A percentile compares a stretch with the other conserved stretches of the same genome.
These are phyloP conservation scores for Sebastolobus altivelis DNA, from an alignment of 2,797 vertebrate species.

Conservation along the genomic window DNA sequence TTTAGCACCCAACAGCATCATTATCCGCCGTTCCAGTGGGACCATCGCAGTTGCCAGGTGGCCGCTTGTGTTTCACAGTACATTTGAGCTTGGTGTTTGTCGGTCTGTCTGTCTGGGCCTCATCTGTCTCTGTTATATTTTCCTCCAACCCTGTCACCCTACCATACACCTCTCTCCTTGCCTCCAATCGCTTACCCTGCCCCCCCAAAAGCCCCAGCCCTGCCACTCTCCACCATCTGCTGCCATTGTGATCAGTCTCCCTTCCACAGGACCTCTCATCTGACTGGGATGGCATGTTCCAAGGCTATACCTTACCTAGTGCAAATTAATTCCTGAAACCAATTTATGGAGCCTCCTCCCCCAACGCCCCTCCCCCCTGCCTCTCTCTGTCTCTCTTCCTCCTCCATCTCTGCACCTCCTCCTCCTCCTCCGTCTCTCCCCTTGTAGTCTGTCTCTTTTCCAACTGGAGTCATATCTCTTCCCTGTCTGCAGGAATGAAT, in stretches of 20 bases:
- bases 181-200: constrained; percentile 75
- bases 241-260: constrained; percentile 95
- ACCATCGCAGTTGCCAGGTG: constrained; percentile 64
- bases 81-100: constrained; percentile 83
- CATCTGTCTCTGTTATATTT: constrained; percentile 80
- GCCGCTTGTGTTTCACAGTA: constrained; percentile 87
- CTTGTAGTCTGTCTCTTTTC: constrained; percentile 69
- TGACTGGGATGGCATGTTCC: constrained; percentile 88
- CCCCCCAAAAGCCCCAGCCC: constrained; percentile 57
- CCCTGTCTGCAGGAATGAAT: constrained; percentile 74
- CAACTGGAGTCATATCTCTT: constrained; percentile 77
- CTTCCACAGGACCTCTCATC: constrained; percentile 87
- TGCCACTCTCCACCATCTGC: constrained; percentile 88
- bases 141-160: constrained; percentile 51
- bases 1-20: constrained; percentile 71
- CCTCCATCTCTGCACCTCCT: constrained; percentile 50
- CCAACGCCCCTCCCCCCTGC: constrained; percentile 20
- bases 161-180: constrained; percentile 51
- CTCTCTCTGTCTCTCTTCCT: constrained; percentile 37
- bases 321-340: constrained; percentile 84
- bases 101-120: constrained; percentile 49
- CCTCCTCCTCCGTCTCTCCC: constrained; percentile 40
- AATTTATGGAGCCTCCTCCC: constrained; percentile 72
- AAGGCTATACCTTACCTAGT: constrained; percentile 92
- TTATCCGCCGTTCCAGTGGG: constrained; percentile 66